These are phyloP conservation scores for Nymphalis urticae DNA, from an alignment of 2,888 invertebrate genomes.

Conservation along the genomic window DNA sequence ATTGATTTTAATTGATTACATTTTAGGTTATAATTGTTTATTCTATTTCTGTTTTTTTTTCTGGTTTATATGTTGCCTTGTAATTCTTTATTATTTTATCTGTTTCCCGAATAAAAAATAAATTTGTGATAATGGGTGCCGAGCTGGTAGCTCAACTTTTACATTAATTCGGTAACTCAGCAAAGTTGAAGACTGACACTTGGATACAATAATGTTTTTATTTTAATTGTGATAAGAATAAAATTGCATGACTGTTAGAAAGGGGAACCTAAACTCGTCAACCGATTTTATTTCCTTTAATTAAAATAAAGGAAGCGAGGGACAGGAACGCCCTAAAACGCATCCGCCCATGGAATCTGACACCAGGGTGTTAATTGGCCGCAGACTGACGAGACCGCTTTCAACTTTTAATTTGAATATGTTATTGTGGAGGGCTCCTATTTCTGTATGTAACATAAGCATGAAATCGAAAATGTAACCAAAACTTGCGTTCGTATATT, in stretches of 20 bases:
- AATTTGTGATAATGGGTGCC: no score
- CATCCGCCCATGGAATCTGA: conserved; percentile 38
- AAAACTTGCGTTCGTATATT: background rate
- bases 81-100: no score
- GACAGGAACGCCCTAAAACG: conserved; percentile 24
- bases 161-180: no score
- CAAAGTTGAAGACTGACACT: no score
- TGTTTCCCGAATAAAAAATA: no score
- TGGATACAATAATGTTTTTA: no score
- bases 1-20: no score
- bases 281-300: conserved; percentile 15
- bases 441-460: conserved; percentile 9
- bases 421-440: background rate
- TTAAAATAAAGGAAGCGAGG: conserved; percentile 35
- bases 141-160: no score
- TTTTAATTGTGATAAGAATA: no score
- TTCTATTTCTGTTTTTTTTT: no score
- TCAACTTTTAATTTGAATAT: conserved; percentile 8
- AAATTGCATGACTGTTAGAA: background rate
- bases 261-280: background rate
- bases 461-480: background rate
- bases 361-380: conserved; percentile 36
- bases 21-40: no score
- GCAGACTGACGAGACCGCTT: conserved; percentile 7
- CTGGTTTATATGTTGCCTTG: no score